Conservation (phyloP, 2,113 vertebrate genomes). For the Martes martes region DNA sequence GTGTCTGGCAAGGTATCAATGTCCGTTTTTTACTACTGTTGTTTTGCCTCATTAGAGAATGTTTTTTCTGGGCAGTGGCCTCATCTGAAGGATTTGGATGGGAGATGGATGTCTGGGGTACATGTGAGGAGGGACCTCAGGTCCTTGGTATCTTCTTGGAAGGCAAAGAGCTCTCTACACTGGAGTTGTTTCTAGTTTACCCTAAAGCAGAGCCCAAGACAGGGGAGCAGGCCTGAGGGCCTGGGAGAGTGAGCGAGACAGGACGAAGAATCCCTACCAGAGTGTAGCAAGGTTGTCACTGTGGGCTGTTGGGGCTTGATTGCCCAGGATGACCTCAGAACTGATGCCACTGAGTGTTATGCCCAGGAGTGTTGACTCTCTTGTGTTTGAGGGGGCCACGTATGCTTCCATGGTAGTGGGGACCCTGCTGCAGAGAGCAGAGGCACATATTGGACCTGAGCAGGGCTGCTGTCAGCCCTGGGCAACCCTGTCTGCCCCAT, state of each 20-base stretch:
- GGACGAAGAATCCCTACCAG: neutral
- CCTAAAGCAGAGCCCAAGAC: neutral
- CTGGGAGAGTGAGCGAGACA: no score
- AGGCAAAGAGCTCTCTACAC: neutral
- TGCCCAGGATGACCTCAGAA: neutral
- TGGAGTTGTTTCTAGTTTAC: neutral
- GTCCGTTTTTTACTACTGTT: neutral
- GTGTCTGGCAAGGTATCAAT: neutral
- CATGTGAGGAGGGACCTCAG: neutral
- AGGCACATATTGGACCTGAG: neutral
- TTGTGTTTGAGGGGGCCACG: neutral
- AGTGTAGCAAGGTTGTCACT: neutral
- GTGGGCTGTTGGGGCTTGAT: neutral
- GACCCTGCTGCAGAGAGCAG: neutral
- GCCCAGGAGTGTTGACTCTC: rapidly evolving
- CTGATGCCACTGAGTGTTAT: neutral
- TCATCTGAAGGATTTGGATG: neutral
- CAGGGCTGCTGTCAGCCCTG: neutral
- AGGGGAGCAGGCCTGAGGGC: neutral
- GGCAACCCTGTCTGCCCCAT: no score
- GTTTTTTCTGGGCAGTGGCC: neutral
- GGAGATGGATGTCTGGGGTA: neutral
- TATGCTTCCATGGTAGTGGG: neutral
- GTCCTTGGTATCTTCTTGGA: neutral
- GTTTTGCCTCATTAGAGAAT: neutral